Evolutionary conservation across 2,113 vertebrate species (phyloP).

Genomic region (Campylomormyrus numenius): DNA sequence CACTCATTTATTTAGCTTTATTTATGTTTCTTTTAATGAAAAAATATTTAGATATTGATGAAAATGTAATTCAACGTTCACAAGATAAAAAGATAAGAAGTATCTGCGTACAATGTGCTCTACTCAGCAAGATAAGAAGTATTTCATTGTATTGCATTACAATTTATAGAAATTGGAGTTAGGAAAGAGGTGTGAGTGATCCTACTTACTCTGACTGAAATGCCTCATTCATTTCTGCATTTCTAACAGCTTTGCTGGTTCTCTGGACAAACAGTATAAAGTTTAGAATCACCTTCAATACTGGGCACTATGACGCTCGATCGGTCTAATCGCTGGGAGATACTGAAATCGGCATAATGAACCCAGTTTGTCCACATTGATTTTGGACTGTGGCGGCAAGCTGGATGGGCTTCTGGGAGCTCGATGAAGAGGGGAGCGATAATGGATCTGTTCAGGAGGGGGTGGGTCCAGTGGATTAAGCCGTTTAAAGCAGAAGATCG

Average conservation of each 20-base stretch:
- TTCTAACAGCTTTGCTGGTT: not conserved
- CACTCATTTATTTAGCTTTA: not conserved
- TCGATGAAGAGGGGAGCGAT: not conserved
- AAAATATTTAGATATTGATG: not conserved
- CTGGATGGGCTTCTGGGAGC: not conserved
- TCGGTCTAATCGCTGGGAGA: not conserved
- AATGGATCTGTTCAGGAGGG: not conserved
- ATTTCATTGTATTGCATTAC: not conserved
- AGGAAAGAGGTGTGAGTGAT: not conserved
- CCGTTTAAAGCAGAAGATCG: not conserved
- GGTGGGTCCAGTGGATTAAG: not conserved
- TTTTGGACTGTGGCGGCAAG: not conserved
- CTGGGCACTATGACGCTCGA: not conserved
- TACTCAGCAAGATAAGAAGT: too few species aligned
- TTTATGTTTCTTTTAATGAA: not conserved
- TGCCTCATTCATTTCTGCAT: not conserved
- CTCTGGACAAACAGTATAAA: not conserved
- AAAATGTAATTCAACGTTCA: not conserved
- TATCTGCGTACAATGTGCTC: too few species aligned
- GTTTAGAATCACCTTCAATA: not conserved
- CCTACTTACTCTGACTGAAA: not conserved
- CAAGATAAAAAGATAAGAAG: not conserved
- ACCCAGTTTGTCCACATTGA: not conserved
- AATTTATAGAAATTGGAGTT: not conserved
- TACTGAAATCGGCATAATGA: not conserved